Evolutionary conservation across 1,140 invertebrate genomes (phyloP).

Genomic region (Acromyrmex charruanus): DNA sequence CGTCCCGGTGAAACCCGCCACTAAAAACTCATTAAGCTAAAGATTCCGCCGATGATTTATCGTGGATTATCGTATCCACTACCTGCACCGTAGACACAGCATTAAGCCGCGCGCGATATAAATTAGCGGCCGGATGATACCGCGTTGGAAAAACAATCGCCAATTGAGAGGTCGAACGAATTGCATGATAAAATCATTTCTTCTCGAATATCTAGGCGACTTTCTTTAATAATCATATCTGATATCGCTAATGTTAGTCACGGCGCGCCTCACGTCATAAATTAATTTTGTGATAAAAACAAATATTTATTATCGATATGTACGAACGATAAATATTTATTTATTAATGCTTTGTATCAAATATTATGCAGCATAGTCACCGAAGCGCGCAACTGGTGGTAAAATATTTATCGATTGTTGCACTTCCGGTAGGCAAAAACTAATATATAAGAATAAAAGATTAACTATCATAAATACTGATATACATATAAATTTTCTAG

Average conservation of each 20-base stretch:
- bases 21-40: conserved; percentile 86
- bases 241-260: neutral
- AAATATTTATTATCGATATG: neutral
- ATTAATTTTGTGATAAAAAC: conserved; percentile 21
- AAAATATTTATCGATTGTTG: conserved; percentile 38
- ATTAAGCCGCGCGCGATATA: conserved; percentile 70
- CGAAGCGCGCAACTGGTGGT: conserved; percentile 18
- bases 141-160: conserved; percentile 65
- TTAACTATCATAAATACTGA: neutral
- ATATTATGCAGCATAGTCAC: conserved; percentile 7
- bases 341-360: conserved; percentile 33
- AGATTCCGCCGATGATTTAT: conserved; percentile 85
- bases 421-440: neutral
- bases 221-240: neutral
- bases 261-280: neutral
- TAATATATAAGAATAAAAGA: neutral
- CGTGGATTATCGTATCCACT: conserved; percentile 83
- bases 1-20: conserved; percentile 79
- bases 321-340: conserved; percentile 4
- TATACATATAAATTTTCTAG: neutral
- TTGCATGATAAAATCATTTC: conserved; percentile 33
- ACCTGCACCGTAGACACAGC: conserved; percentile 75
- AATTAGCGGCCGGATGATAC: conserved; percentile 67
- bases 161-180: conserved; percentile 46
- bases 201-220: neutral